These are phyloP conservation scores for Macropodus opercularis DNA, from an alignment of 2,797 vertebrate genomes.

Conservation along the genomic window DNA sequence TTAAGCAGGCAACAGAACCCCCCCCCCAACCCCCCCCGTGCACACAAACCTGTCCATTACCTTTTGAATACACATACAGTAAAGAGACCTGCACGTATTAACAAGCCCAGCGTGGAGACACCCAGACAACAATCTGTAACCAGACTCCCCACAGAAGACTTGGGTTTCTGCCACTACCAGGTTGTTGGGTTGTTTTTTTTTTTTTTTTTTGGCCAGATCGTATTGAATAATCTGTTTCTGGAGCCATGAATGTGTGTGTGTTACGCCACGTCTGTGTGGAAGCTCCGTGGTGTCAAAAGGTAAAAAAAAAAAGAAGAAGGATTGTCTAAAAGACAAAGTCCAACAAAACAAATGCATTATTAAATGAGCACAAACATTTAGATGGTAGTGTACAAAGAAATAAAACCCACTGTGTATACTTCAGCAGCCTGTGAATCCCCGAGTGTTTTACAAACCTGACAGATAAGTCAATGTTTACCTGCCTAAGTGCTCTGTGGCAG, in stretches of 20 bases:
- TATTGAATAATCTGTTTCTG: slow-evolving; percentile 1
- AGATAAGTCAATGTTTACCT: slow-evolving; percentile 30
- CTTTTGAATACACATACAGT: not conserved
- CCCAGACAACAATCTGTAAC: slow-evolving; percentile 13
- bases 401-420: too few relatives aligned
- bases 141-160: slow-evolving; percentile 2
- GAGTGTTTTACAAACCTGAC: slow-evolving; percentile 19
- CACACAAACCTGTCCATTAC: not conserved
- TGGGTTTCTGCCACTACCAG: not conserved
- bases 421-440: slow-evolving; percentile 6
- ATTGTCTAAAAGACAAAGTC: too few relatives aligned
- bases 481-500: slow-evolving; percentile 27
- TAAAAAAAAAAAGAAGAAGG: too few relatives aligned
- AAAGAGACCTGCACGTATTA: slow-evolving; percentile 5
- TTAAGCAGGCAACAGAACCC: too few relatives aligned
- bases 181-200: too few relatives aligned
- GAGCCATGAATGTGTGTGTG: too few relatives aligned
- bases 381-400: too few relatives aligned
- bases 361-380: too few relatives aligned
- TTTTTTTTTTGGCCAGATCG: not conserved
- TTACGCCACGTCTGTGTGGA: too few relatives aligned
- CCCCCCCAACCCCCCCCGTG: not conserved
- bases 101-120: slow-evolving; percentile 8
- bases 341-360: too few relatives aligned
- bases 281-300: too few relatives aligned